phyloP scores from a whole-genome alignment of 2,888 invertebrate genomes.

The Philopedon plagiatum region DNA sequence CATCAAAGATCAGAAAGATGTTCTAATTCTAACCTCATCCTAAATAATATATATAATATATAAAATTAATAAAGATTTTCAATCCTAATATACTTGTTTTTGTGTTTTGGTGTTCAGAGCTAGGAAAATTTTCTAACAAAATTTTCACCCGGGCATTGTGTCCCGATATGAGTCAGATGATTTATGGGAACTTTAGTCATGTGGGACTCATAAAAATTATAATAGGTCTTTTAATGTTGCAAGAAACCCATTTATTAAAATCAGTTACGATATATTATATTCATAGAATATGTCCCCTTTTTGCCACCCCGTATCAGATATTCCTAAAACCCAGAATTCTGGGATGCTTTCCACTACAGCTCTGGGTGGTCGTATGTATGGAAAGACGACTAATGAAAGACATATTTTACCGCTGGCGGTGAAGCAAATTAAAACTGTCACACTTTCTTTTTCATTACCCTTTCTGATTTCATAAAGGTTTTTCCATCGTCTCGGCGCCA shows the following conservation, averaged over 20 bases:
- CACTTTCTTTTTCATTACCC: constrained; percentile 55
- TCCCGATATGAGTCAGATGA: too few relatives aligned
- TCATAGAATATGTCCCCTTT: constrained; percentile 47
- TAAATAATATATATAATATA: too few relatives aligned
- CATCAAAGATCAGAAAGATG: too few relatives aligned
- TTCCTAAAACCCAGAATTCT: constrained; percentile 49
- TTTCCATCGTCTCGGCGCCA: constrained; percentile 52
- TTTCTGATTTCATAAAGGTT: constrained; percentile 55
- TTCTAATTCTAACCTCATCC: too few relatives aligned
- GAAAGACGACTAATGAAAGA: constrained; percentile 50
- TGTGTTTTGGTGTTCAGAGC: too few relatives aligned
- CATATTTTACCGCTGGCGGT: constrained; percentile 43
- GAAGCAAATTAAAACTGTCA: constrained; percentile 57
- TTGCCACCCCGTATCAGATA: constrained; percentile 57
- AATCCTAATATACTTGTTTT: too few relatives aligned
- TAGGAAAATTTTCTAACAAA: too few relatives aligned
- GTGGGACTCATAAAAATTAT: constrained; percentile 46
- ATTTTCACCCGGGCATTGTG: too few relatives aligned
- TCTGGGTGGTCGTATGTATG: constrained; percentile 52
- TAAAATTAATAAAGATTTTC: too few relatives aligned
- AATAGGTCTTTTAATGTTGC: constrained; percentile 48
- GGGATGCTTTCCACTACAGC: constrained; percentile 51
- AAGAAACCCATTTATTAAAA: constrained; percentile 48
- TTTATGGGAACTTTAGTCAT: background rate
- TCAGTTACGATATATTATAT: constrained; percentile 48